Evolutionary conservation across 2,888 invertebrate genomes (phyloP).

Genomic region (Eumerus sabulonum): DNA sequence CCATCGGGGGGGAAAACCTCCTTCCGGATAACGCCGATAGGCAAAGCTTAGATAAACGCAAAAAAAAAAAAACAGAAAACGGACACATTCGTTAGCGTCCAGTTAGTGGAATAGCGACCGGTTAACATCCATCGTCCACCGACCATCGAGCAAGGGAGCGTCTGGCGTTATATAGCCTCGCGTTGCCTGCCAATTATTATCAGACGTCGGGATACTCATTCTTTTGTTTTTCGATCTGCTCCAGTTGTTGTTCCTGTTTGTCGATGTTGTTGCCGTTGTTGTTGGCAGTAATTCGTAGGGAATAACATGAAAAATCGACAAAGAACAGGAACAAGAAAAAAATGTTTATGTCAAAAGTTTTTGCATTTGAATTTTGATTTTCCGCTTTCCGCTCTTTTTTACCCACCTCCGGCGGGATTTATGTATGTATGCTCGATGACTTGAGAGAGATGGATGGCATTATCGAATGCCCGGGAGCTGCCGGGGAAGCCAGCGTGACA

Average conservation of each 20-base stretch:
- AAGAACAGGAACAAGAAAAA: no score
- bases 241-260: slow-evolving; percentile 11
- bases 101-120: slow-evolving; percentile 23
- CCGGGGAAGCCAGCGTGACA: slow-evolving; percentile 11
- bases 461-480: not conserved
- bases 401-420: slow-evolving; percentile 4
- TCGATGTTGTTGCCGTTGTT: slow-evolving; percentile 7
- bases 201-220: slow-evolving; percentile 45
- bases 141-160: no score
- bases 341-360: slow-evolving; percentile 56
- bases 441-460: slow-evolving; percentile 11
- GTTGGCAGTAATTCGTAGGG: slow-evolving; percentile 38
- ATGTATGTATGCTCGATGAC: not conserved
- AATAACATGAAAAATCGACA: slow-evolving; percentile 12
- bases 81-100: not conserved
- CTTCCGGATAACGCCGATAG: slow-evolving; percentile 34
- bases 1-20: slow-evolving; percentile 15
- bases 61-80: slow-evolving; percentile 20
- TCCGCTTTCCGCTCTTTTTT: slow-evolving; percentile 26
- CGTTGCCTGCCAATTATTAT: slow-evolving; percentile 58
- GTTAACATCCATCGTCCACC: slow-evolving; percentile 38
- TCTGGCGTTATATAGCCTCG: not conserved
- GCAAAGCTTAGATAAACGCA: slow-evolving; percentile 18
- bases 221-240: slow-evolving; percentile 5
- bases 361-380: slow-evolving; percentile 62